Conservation (phyloP, 2,113 vertebrate species). For the Charina bottae region DNA sequence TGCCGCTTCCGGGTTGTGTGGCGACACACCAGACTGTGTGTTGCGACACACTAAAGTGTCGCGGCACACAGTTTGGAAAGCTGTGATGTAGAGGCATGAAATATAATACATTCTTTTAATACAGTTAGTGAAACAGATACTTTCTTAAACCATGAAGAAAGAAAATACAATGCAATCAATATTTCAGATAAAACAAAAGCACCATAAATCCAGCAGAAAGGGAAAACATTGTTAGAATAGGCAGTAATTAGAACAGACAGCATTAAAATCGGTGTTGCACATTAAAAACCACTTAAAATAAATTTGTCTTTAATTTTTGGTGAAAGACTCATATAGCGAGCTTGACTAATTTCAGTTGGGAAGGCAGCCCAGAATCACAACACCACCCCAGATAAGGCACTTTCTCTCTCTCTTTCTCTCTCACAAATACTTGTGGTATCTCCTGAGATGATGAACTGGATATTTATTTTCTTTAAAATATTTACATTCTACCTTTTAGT, state of each 20-base stretch:
- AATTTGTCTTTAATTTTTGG: neutral
- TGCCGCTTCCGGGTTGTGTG: no score
- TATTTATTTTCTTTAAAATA: conserved; percentile 2
- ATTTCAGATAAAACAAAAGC: neutral
- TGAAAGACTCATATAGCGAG: neutral
- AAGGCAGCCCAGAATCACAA: neutral
- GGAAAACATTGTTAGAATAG: neutral
- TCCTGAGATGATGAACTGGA: neutral
- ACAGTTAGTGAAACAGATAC: neutral
- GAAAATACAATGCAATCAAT: neutral
- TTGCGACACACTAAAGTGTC: no score
- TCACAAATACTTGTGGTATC: neutral
- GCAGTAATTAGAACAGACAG: neutral
- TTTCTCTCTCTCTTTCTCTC: neutral
- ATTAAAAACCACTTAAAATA: neutral
- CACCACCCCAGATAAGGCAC: neutral
- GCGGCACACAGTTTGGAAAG: no score
- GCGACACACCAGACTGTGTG: no score
- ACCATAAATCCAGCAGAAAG: neutral
- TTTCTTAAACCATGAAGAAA: neutral
- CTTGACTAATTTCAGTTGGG: neutral
- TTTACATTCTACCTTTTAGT: neutral
- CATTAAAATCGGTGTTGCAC: neutral
- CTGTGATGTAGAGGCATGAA: neutral
- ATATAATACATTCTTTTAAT: neutral